Evolutionary conservation across 2,113 vertebrate genomes (phyloP).

Genomic region (Romanogobio albipinnatus): DNA sequence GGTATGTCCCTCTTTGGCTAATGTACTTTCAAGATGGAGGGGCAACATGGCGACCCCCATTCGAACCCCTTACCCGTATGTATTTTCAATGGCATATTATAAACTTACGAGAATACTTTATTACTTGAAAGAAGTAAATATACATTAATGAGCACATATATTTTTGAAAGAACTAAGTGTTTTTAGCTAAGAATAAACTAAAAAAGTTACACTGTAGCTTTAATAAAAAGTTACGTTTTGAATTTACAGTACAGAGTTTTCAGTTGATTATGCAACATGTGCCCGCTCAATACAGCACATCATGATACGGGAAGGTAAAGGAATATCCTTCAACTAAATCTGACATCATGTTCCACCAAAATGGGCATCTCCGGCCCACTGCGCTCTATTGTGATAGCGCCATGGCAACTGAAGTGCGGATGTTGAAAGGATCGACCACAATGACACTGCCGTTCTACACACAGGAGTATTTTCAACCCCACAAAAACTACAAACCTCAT

Average conservation of each 20-base stretch:
- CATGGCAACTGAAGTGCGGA: conserved; percentile 26
- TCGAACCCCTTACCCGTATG: too few relatives aligned
- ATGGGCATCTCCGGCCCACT: conserved; percentile 4
- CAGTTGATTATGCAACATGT: background rate
- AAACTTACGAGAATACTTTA: too few relatives aligned
- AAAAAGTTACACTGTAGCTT: too few relatives aligned
- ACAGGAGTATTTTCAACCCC: background rate
- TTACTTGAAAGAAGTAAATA: too few relatives aligned
- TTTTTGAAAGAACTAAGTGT: too few relatives aligned
- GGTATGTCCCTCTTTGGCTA: too few relatives aligned
- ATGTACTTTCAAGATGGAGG: too few relatives aligned
- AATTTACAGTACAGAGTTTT: background rate
- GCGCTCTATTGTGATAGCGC: background rate
- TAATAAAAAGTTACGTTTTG: background rate
- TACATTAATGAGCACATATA: too few relatives aligned
- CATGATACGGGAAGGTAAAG: background rate
- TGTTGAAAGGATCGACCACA: background rate
- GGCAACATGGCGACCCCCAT: too few relatives aligned
- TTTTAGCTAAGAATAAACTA: too few relatives aligned
- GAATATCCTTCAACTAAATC: background rate
- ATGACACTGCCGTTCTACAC: conserved; percentile 5
- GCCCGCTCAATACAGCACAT: conserved; percentile 45
- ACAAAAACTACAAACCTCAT: background rate
- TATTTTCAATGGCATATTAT: too few relatives aligned
- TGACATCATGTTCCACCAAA: conserved; percentile 39